phyloP scores from a whole-genome alignment of 2,888 invertebrate genomes.

The Myopa testacea region DNA sequence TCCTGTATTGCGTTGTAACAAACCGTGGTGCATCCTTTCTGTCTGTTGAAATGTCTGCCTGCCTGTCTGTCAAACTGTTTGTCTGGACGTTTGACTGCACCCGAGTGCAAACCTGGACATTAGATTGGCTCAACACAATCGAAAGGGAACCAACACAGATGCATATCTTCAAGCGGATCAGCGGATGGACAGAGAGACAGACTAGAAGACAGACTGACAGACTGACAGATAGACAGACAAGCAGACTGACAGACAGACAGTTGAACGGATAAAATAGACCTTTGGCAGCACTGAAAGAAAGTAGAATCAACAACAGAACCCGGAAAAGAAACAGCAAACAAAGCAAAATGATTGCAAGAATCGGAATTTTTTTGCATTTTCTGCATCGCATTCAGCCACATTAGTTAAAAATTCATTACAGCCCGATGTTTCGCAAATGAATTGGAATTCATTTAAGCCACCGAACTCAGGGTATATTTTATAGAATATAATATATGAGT shows the following conservation, averaged over 20 bases:
- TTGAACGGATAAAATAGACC: background rate
- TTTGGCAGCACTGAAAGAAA: background rate
- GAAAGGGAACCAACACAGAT: background rate
- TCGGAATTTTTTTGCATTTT: constrained; percentile 16
- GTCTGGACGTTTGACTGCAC: background rate
- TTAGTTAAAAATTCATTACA: constrained; percentile 30
- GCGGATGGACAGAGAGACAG: background rate
- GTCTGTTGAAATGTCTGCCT: too few species aligned
- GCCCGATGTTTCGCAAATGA: constrained; percentile 25
- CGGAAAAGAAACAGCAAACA: constrained; percentile 29
- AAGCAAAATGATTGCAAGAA: constrained; percentile 25
- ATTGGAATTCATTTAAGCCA: constrained; percentile 18
- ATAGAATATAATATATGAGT: background rate
- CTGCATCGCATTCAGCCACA: background rate
- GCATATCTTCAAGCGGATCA: background rate
- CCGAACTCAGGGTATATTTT: background rate
- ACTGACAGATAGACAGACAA: background rate
- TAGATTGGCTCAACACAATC: background rate
- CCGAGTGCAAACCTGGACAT: background rate
- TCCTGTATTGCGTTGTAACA: too few species aligned
- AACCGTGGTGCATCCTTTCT: too few species aligned
- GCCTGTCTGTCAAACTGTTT: background rate
- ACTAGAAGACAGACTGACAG: background rate
- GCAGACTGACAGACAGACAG: constrained; percentile 25
- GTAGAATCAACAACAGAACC: background rate